Percentiles rank a stretch among this genome's conserved stretches.
These are phyloP conservation scores for Ibidorhyncha struthersii DNA, from an alignment of 2,113 vertebrate species.

Conservation along the genomic window DNA sequence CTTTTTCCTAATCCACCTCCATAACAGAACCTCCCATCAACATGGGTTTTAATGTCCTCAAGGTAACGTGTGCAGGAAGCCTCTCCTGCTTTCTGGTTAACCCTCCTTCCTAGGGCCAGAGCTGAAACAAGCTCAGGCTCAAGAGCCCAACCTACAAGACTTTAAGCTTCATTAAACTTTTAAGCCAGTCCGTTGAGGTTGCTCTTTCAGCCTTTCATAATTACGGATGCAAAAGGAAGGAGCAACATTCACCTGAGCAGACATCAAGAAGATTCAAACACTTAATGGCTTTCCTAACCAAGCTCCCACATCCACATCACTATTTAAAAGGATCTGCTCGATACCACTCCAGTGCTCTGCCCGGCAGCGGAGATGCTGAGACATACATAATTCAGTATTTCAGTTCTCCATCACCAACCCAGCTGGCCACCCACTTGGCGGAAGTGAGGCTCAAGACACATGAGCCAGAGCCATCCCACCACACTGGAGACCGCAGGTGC, in stretches of 20 bases:
- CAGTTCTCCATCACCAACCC: neutral
- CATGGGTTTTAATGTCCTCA: neutral
- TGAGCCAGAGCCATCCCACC: neutral
- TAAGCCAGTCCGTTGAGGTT: conserved; percentile 28
- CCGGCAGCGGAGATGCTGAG: neutral
- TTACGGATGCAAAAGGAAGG: neutral
- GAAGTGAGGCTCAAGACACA: neutral
- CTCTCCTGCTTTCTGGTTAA: conserved; percentile 35
- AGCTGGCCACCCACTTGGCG: neutral
- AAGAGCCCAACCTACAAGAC: neutral
- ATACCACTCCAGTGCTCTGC: conserved; percentile 31
- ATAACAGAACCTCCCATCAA: neutral
- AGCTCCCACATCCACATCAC: neutral
- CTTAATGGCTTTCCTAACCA: conserved; percentile 54
- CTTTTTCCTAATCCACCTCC: neutral
- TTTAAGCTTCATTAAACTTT: conserved; percentile 72
- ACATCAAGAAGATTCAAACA: conserved; percentile 36
- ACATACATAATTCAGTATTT: conserved; percentile 31
- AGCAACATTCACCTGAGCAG: conserved; percentile 32
- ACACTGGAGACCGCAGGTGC: neutral
- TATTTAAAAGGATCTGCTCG: conserved; percentile 44
- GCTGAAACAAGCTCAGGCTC: neutral
- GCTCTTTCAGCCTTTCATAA: conserved; percentile 54
- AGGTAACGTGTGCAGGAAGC: conserved; percentile 16
- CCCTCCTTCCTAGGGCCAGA: neutral